phyloP scores from a whole-genome alignment of 2,113 vertebrate species.

The Corapipo altera region DNA sequence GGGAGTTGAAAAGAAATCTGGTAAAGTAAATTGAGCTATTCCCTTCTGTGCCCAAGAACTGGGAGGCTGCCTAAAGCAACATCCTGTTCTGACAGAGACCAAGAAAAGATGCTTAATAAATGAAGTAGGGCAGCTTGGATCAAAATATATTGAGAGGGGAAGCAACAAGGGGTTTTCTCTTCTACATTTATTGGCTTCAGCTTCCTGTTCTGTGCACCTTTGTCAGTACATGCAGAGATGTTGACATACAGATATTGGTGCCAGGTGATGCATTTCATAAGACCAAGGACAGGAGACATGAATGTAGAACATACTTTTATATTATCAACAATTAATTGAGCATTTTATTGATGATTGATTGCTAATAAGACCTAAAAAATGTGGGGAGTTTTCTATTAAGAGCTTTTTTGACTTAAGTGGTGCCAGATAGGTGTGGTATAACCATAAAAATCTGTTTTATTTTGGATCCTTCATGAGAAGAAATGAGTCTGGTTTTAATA shows the following conservation, averaged over 20 bases:
- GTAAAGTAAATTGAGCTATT: not conserved
- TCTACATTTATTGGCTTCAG: not conserved
- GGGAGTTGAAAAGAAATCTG: not conserved
- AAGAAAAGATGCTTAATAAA: not conserved
- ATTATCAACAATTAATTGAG: not conserved
- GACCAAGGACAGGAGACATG: not conserved
- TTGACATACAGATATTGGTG: too few relatives aligned
- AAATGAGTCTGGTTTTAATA: not conserved
- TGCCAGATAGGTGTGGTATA: not conserved
- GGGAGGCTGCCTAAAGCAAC: not conserved
- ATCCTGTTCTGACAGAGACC: not conserved
- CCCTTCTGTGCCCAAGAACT: not conserved
- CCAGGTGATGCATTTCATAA: not conserved
- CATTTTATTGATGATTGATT: not conserved
- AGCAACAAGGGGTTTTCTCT: not conserved
- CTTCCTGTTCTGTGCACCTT: not conserved
- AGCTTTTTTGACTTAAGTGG: not conserved
- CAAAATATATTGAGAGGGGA: not conserved
- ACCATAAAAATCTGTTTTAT: not conserved
- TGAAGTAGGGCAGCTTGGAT: not conserved
- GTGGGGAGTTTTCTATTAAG: not conserved
- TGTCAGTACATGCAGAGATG: not conserved
- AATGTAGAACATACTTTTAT: not conserved
- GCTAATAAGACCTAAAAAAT: not conserved
- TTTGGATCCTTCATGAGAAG: not conserved